Base-by-base conservation (phyloP, 2,888 invertebrate genomes). In the Cryptocephalus moraei region DNA sequence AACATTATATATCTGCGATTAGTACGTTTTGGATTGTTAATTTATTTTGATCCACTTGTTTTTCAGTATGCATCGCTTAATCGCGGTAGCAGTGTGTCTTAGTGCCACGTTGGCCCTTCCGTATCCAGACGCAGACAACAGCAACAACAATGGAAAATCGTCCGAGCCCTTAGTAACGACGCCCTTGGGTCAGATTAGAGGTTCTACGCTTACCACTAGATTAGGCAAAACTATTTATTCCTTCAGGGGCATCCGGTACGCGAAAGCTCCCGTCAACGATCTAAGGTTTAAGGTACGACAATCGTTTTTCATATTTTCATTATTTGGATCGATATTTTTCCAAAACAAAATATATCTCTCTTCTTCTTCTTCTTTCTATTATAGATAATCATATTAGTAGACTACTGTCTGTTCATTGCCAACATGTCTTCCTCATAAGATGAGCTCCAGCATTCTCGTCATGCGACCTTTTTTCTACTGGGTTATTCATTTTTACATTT, bases 261-360 rank as follows among this genome's bases (percentile, higher is more conserved):
- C 63, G 31, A 60, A 61, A 50, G 48, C 64, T 4, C 64, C 71
- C 0, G 52, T 67, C 2, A 59, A 65, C 13, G 67, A 69, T 32
- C 55, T 70, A 8, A 57, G 70, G 56, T 70, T 71, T 56, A 63
- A 69, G 62, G 70, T 70, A 60, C 57, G 48, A 40, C 10, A 48
- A 1, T 31, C 11, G 22, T 4, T 22, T 22, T 22, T 22, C 22
- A 22, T 4, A 22, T 22, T 4, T 4, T 22, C 6, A 4, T 22
- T 4, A 22, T 22, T 22, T 22, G 6, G 6, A 22, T 22, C n/a
- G n/a, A n/a, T n/a, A n/a, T n/a, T n/a, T n/a, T n/a, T n/a, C n/a
- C n/a, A n/a, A n/a, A n/a, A n/a, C n/a, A n/a, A n/a, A n/a, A n/a
- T n/a, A n/a, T n/a, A n/a, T n/a, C n/a, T n/a, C n/a, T n/a, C n/a